Conservation (phyloP, 2,888 invertebrate genomes). For the Pyrocoelia pectoralis region DNA sequence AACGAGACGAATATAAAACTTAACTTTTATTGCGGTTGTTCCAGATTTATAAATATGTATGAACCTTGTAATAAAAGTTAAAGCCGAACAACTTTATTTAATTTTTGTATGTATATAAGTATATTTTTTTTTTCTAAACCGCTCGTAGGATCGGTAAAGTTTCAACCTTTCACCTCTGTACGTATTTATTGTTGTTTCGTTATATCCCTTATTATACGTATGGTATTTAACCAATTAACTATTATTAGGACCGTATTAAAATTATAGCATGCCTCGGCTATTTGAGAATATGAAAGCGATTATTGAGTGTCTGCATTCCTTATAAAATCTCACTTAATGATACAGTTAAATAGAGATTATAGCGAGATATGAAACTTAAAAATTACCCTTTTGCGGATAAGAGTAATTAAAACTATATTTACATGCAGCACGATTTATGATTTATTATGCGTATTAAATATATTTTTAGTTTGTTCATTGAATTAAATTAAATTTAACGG, state of each 20-base stretch:
- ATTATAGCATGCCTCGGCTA: conserved; percentile 41
- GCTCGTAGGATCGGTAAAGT: not conserved
- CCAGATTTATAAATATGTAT: conserved; percentile 1
- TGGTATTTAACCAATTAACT: conserved; percentile 39
- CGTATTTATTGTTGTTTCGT: not conserved
- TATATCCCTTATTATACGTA: not conserved
- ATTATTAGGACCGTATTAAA: conserved; percentile 48
- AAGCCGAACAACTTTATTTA: not conserved
- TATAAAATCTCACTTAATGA: conserved; percentile 23
- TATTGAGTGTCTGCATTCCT: conserved; percentile 29
- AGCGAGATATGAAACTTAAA: conserved; percentile 17
- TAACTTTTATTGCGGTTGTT: not conserved
- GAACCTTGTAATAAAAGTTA: not conserved
- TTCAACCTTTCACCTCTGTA: not conserved
- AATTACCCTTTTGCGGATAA: conserved; percentile 17
- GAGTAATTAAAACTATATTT: conserved; percentile 24
- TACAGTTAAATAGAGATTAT: conserved; percentile 17
- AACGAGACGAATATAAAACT: not conserved
- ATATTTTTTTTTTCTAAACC: not conserved
- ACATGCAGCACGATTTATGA: conserved; percentile 7
- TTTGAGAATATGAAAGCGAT: conserved; percentile 30
- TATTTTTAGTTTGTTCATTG: conserved; percentile 1
- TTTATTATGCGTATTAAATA: conserved; percentile 5
- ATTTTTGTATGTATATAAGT: not conserved
- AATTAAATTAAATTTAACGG: not conserved